Base-by-base conservation (phyloP, 1,140 invertebrate genomes). In the Cepaea nemoralis region DNA sequence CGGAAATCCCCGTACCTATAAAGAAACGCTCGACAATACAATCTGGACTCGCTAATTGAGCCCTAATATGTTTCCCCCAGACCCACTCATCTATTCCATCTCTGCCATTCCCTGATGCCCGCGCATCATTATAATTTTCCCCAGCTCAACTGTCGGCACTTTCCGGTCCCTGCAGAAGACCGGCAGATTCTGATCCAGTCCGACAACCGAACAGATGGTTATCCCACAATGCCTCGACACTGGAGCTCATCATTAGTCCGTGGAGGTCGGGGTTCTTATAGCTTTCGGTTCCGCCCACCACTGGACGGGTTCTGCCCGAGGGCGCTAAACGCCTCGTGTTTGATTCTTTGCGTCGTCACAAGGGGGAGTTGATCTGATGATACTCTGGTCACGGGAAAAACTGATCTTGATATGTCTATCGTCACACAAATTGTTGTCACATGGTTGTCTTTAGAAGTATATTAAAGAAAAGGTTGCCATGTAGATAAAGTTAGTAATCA, bases 141-240 rank as follows among this genome's bases (percentile, higher is more conserved):
- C 50, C 19, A 3, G n/a, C 22, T 55, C 50, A 55, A 55, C 50
- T 55, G 50, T 55, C 50, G n/a, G 3, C 50, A 55, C 50, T 39
- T 39, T 37, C 69, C 69, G 69, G 35, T 37, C 16, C 69, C 12
- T 42, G 35, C 22, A 19, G 19, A n/a, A 40, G 69, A 70, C 35
- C 69, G 19, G 37, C 35, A 70, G 69, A 70, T 40, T 70, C 5
- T 70, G 35, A 40, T 8, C 50, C 35, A 19, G 69, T 1, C 69
- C 69, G 37, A 37, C 69, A 70, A 39, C 35, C 39, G 69, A 70
- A 70, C 69, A 70, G 69, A 70, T 70, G 69, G 33, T 70, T 70
- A 70, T 70, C 69, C 6, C 35, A 70, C 69, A 70, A 37, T 40
- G 69, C 1, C 16, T n/a, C 24, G 69, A 70, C 69, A 70, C 69